These are phyloP conservation scores for Parelbella ahira DNA, from an alignment of 2,888 invertebrate species.

Conservation along the genomic window DNA sequence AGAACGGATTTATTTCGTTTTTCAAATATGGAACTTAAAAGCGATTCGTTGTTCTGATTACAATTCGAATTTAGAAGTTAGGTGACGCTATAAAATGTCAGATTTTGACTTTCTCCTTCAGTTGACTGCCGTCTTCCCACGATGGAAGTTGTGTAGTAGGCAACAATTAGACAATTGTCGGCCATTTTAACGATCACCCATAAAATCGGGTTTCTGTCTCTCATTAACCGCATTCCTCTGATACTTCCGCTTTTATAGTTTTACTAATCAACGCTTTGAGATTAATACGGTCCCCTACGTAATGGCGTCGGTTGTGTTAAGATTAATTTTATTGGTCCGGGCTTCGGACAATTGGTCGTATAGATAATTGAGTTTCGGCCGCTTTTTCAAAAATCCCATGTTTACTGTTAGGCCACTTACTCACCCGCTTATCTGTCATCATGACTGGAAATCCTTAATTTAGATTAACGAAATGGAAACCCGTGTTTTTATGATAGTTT, in stretches of 20 bases:
- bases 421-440: conserved; percentile 41
- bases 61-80: conserved; percentile 61
- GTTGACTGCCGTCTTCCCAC: conserved; percentile 68
- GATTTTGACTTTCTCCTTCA: conserved; percentile 71
- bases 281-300: conserved; percentile 73
- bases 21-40: conserved; percentile 54
- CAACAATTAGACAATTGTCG: conserved; percentile 80
- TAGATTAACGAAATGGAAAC: conserved; percentile 30
- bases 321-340: conserved; percentile 74
- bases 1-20: conserved; percentile 9
- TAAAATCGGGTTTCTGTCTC: conserved; percentile 75
- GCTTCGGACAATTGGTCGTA: conserved; percentile 73
- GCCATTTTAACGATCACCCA: conserved; percentile 75
- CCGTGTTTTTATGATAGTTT: conserved; percentile 2
- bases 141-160: conserved; percentile 66
- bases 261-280: conserved; percentile 78
- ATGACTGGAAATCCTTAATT: conserved; percentile 40
- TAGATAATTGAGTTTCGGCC: conserved; percentile 76
- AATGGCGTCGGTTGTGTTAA: conserved; percentile 69
- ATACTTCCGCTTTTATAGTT: conserved; percentile 81
- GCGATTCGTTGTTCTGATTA: conserved; percentile 67
- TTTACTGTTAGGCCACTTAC: conserved; percentile 62
- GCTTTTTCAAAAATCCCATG: conserved; percentile 51
- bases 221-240: conserved; percentile 79
- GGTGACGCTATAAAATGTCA: conserved; percentile 63